These are phyloP conservation scores for Ptilonorhynchus violaceus DNA, from an alignment of 2,113 vertebrate genomes.

Conservation along the genomic window DNA sequence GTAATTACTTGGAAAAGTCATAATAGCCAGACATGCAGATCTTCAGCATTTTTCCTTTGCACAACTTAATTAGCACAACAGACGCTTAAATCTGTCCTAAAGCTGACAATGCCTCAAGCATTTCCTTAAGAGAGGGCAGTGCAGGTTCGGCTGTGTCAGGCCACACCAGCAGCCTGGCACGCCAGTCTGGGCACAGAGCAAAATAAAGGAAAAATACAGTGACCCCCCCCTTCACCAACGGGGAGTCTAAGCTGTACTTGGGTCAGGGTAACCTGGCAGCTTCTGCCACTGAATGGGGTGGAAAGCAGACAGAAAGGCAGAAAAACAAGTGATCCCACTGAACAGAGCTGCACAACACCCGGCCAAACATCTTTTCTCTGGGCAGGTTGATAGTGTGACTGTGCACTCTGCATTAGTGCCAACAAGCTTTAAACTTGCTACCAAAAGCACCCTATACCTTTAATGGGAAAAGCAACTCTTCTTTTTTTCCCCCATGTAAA, in stretches of 20 bases:
- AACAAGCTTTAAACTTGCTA: background rate
- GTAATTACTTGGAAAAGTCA: background rate
- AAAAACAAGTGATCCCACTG: background rate
- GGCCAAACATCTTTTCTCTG: background rate
- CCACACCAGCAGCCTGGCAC: background rate
- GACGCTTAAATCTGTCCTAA: constrained; percentile 13
- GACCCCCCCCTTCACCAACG: background rate
- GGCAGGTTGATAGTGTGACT: background rate
- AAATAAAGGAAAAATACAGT: background rate
- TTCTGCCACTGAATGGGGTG: rapidly evolving
- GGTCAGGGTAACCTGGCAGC: background rate
- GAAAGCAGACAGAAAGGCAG: background rate
- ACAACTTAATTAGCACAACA: constrained; percentile 1
- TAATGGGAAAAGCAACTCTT: background rate
- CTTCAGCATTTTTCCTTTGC: constrained; percentile 3
- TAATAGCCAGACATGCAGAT: background rate
- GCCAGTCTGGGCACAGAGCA: rapidly evolving
- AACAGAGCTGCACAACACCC: background rate
- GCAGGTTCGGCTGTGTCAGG: background rate
- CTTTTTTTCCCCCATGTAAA: background rate
- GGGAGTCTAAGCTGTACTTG: background rate
- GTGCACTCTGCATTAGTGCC: rapidly evolving
- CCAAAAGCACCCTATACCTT: background rate
- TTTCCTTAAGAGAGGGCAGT: constrained; percentile 16
- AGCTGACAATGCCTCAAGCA: constrained; percentile 14